Evolutionary conservation across 1,140 invertebrate genomes (phyloP), one percentile per base, ranked within the genome.

Genomic region (Caenorhabditis brenneri): DNA sequence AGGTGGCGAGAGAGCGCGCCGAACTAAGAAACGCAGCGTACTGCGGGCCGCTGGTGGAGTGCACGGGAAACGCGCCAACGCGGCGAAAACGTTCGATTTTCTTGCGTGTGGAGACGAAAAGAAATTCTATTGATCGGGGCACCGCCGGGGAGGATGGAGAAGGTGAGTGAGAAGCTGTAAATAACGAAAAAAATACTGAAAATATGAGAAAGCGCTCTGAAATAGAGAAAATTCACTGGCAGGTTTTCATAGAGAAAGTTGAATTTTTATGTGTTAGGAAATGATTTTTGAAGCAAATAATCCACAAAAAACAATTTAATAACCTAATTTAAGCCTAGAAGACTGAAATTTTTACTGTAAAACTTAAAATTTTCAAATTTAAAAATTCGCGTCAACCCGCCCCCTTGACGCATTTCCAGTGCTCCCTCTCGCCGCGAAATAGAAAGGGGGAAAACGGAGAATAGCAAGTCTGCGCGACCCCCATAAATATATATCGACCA

Each of bases 1-100:
- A 36, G 15, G 42, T 46, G n/a, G 31, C n/a, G 65, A 42, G 65
- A 46, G 36, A 42, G 65, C 24, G 29, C 15, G 29, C 12, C 4
- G 36, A 74, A 46, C 24, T 1, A 31, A 27, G 65, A 42, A n/a
- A 74, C 65, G 36, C 36, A 74, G 65, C 7, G 65, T 19, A 46
- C 16, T 46, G 42, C 10, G 22, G 53, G 24, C 15, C 22, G 49
- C 49, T 19, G 49, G n/a, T n/a, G 58, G n/a, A n/a, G 36, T 74
- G 65, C 65, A 74, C 65, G 65, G 10, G 65, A 74, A 74, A 74
- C 36, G 36, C 65, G 65, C 29, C 65, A 74, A 74, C 36, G 31
- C 58, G 19, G n/a, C 53, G 10, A 12, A 16, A 16, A 29, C 53
- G 22, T 5, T n/a, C 15, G 36, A 27, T 29, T 10, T 46, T 42